Conservation (phyloP, 2,113 vertebrate genomes). For the Xenotilapia leptura region DNA sequence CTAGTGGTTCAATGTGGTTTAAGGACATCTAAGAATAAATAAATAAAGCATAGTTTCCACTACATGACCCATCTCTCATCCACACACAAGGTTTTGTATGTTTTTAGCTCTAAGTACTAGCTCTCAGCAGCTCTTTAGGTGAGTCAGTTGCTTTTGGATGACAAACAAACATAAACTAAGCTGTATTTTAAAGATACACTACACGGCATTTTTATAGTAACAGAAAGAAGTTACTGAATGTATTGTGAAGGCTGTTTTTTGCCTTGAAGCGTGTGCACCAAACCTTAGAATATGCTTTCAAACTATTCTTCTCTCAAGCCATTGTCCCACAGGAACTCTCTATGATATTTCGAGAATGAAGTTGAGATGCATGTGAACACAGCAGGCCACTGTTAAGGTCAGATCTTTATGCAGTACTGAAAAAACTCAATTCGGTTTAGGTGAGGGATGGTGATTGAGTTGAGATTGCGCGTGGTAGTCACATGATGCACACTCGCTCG, state of each 20-base stretch:
- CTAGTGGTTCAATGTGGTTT: background rate
- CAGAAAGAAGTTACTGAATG: background rate
- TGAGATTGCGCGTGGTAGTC: background rate
- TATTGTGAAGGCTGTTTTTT: background rate
- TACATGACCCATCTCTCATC: background rate
- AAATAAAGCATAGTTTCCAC: background rate
- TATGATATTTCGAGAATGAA: background rate
- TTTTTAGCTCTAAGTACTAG: background rate
- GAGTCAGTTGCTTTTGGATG: slow-evolving; percentile 1
- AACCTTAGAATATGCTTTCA: background rate
- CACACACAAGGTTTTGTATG: background rate
- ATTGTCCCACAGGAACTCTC: background rate
- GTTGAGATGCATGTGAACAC: background rate
- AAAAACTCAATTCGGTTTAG: background rate
- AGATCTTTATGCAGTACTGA: background rate
- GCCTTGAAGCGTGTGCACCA: background rate
- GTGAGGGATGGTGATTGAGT: background rate
- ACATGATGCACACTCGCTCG: background rate
- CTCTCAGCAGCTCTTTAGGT: background rate
- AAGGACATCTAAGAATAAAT: background rate
- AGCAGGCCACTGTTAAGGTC: background rate
- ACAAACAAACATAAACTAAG: background rate
- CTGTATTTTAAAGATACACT: background rate
- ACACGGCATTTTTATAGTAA: background rate
- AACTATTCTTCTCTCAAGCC: background rate